Conservation (phyloP, 2,113 vertebrate genomes). For the Gallinago paraguaiae region DNA sequence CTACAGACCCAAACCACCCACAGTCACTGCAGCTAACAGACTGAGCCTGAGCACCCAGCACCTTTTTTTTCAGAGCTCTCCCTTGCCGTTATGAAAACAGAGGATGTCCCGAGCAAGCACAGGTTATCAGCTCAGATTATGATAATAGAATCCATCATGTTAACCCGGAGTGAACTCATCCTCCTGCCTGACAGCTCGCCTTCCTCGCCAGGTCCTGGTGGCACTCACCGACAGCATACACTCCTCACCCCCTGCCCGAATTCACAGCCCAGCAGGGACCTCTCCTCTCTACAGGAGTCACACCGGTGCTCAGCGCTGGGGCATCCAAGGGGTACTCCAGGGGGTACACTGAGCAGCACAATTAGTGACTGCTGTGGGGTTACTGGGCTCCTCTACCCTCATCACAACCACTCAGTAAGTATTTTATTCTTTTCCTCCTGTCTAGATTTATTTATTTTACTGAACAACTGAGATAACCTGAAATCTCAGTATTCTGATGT, state of each 20-base stretch:
- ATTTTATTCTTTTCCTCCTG: not conserved
- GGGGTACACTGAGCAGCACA: accelerated
- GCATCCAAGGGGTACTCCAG: accelerated
- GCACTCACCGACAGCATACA: not conserved
- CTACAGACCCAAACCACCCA: not conserved
- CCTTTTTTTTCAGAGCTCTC: not conserved
- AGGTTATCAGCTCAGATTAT: not conserved
- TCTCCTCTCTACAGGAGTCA: not conserved
- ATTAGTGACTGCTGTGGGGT: accelerated
- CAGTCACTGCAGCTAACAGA: not conserved
- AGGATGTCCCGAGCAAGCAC: too few relatives aligned
- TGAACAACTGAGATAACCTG: not conserved
- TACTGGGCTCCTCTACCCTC: not conserved
- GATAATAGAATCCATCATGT: accelerated
- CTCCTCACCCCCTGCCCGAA: accelerated
- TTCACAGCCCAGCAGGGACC: accelerated
- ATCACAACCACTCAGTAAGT: not conserved
- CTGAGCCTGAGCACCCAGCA: not conserved
- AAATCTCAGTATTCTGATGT: not conserved
- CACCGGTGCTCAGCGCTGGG: not conserved
- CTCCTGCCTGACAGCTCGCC: not conserved
- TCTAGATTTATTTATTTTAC: not conserved
- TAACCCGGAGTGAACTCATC: not conserved
- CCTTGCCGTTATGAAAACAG: not conserved
- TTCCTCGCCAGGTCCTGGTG: not conserved